phyloP scores from a whole-genome alignment of 2,113 vertebrate species.

The Nicator chloris region DNA sequence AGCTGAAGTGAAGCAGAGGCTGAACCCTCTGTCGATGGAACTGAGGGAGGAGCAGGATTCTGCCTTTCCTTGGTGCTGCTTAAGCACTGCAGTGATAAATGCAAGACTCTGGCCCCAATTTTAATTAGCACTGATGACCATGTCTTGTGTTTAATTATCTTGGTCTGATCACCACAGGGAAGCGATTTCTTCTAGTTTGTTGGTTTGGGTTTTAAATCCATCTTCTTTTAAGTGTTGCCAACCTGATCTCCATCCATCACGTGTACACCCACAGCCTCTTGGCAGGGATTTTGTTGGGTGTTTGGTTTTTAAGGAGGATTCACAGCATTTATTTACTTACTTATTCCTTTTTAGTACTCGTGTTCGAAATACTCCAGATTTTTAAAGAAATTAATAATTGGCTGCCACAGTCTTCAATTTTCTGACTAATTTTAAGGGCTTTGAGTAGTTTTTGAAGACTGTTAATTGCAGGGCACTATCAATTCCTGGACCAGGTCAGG shows the following conservation, averaged over 20 bases:
- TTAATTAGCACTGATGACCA: not conserved
- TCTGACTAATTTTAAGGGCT: not conserved
- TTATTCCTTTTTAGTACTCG: not conserved
- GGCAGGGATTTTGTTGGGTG: not conserved
- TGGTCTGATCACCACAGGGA: not conserved
- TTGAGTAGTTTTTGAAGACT: not conserved
- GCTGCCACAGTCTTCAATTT: not conserved
- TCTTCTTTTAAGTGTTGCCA: not conserved
- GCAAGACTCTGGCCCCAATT: not conserved
- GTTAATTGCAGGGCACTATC: not conserved
- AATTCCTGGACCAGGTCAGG: not conserved
- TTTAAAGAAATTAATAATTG: not conserved
- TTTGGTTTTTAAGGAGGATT: not conserved
- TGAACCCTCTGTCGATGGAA: accelerated
- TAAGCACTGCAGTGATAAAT: accelerated
- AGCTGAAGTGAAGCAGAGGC: not conserved
- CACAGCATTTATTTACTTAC: not conserved
- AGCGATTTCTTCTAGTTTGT: not conserved
- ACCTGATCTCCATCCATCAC: not conserved
- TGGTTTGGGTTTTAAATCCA: not conserved
- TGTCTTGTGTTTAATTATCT: not conserved
- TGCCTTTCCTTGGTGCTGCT: not conserved
- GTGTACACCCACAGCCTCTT: not conserved
- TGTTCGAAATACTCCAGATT: not conserved
- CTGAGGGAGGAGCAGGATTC: not conserved